Conservation (phyloP, 1,140 invertebrate genomes). For the Temnothorax nylanderi region DNA sequence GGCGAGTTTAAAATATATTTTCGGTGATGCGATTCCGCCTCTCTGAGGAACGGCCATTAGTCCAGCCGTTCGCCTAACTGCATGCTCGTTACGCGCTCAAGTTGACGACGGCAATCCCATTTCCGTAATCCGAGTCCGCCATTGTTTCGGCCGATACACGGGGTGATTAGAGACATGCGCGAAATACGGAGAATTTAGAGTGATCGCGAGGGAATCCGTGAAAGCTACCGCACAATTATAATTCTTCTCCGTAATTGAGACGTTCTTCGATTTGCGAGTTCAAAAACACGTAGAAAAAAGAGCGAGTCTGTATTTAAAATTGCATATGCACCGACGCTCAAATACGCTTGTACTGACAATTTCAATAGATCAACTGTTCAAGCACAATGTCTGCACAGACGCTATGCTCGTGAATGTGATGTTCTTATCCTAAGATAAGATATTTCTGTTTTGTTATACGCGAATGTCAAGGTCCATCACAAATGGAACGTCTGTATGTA, state of each 20-base stretch:
- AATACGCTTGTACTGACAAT: neutral
- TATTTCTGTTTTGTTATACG: neutral
- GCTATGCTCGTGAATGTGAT: neutral
- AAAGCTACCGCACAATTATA: neutral
- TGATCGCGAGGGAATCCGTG: neutral
- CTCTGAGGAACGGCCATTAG: conserved; percentile 73
- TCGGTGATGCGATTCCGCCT: conserved; percentile 72
- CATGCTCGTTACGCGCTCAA: conserved; percentile 63
- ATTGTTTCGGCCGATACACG: conserved; percentile 60
- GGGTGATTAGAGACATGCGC: conserved; percentile 29
- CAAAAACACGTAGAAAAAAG: neutral
- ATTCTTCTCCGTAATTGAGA: neutral
- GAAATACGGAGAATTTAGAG: conserved; percentile 2
- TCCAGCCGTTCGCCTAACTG: conserved; percentile 74
- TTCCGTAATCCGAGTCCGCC: conserved; percentile 75
- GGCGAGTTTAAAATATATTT: conserved; percentile 81
- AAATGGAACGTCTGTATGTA: neutral
- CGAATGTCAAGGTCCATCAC: neutral
- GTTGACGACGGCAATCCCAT: conserved; percentile 76
- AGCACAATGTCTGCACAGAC: neutral
- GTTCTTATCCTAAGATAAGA: neutral
- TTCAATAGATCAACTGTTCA: neutral
- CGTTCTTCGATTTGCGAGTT: neutral
- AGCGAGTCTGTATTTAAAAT: neutral
- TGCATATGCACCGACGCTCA: neutral